Conservation (phyloP, 2,113 vertebrate species). For the Hippoglossus stenolepis region DNA sequence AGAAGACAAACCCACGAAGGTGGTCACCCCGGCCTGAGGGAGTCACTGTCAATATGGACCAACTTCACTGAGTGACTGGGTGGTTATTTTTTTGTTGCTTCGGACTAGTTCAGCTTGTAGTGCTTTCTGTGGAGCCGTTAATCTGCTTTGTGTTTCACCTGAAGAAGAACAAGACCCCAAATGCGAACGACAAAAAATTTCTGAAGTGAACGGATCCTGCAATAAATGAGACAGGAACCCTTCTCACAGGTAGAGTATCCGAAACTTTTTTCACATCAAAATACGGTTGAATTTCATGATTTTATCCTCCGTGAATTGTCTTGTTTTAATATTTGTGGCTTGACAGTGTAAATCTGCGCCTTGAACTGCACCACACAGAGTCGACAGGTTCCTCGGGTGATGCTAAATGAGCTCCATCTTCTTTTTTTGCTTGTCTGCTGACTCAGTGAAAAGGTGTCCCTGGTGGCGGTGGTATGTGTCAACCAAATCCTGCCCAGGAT, state of each 20-base stretch:
- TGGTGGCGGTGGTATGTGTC: conserved; percentile 32
- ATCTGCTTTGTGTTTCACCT: conserved; percentile 16
- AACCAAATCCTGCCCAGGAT: conserved; percentile 70
- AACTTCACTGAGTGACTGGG: conserved; percentile 24
- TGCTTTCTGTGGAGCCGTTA: conserved; percentile 29
- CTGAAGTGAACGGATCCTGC: conserved; percentile 20
- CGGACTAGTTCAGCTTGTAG: conserved; percentile 58
- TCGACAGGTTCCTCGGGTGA: conserved; percentile 11
- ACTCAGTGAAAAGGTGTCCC: conserved; percentile 40
- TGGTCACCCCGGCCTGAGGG: conserved; percentile 67
- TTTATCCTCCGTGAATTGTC: background rate
- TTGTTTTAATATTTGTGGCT: background rate
- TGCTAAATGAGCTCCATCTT: background rate
- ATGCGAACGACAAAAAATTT: background rate
- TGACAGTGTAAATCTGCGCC: background rate
- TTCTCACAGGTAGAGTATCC: conserved; percentile 57
- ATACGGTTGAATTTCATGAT: background rate
- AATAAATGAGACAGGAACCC: background rate
- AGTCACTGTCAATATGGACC: conserved; percentile 34
- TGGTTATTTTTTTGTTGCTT: conserved; percentile 28
- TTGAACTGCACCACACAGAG: background rate
- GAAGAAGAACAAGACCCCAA: conserved; percentile 8
- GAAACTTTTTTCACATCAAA: background rate
- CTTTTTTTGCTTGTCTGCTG: conserved; percentile 40
- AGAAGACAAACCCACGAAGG: conserved; percentile 68